phyloP scores from a whole-genome alignment of 1,140 invertebrate genomes.

The Drosophila tsacasi region DNA sequence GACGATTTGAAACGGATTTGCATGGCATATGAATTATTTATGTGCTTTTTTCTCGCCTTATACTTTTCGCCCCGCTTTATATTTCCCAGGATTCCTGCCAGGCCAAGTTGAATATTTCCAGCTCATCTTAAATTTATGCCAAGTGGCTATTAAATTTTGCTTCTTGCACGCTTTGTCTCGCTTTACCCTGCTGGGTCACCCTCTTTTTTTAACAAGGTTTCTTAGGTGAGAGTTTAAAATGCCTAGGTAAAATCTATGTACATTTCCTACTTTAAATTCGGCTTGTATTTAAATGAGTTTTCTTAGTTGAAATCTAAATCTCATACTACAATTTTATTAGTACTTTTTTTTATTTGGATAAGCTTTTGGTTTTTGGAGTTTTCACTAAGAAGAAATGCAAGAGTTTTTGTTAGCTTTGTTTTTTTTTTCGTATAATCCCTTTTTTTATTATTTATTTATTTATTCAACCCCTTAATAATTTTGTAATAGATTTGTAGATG shows the following conservation, averaged over 20 bases:
- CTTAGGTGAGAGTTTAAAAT: background rate
- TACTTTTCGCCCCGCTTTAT: constrained; percentile 30
- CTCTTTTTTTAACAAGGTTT: background rate
- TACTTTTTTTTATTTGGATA: background rate
- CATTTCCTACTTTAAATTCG: background rate
- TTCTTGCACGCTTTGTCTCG: constrained; percentile 52
- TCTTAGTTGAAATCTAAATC: background rate
- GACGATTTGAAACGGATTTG: constrained; percentile 82
- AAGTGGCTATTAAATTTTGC: constrained; percentile 80
- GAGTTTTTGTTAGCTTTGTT: background rate
- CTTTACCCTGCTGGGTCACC: background rate
- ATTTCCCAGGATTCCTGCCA: constrained; percentile 50
- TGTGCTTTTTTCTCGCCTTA: constrained; percentile 50
- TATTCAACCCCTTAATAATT: no score
- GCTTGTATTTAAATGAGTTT: background rate
- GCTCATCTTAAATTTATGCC: constrained; percentile 82
- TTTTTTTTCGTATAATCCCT: background rate
- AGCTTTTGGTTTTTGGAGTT: background rate
- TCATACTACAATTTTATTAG: background rate
- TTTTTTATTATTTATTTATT: background rate
- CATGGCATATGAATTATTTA: constrained; percentile 83
- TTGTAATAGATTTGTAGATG: no score
- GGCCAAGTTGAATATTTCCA: constrained; percentile 69
- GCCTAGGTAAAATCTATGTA: background rate
- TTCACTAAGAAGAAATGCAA: background rate